Conservation (phyloP, 2,113 vertebrate species). For the Loxodonta africana region DNA sequence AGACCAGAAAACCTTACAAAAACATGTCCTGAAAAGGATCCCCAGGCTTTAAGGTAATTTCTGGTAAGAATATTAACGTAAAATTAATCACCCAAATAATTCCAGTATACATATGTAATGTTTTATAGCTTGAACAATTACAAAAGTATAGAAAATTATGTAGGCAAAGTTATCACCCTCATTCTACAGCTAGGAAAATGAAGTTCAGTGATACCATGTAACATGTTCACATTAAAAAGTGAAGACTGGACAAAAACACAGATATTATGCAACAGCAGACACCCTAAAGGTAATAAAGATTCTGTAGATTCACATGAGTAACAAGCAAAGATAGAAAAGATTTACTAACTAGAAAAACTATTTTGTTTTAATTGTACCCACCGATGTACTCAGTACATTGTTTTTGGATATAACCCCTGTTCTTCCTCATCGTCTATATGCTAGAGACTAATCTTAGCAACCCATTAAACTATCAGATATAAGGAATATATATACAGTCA, state of each 20-base stretch:
- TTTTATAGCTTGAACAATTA: conserved; percentile 19
- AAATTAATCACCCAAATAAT: not conserved
- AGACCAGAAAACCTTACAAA: conserved; percentile 24
- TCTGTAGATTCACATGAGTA: not conserved
- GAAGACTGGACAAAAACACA: not conserved
- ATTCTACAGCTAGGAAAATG: not conserved
- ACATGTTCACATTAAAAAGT: not conserved
- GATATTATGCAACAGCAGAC: not conserved
- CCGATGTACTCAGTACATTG: not conserved
- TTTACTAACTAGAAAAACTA: not conserved
- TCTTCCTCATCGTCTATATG: not conserved
- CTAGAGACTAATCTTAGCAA: not conserved
- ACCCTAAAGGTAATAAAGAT: not conserved
- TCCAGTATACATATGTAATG: not conserved
- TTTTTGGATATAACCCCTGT: not conserved
- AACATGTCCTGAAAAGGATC: not conserved
- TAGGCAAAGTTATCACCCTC: not conserved
- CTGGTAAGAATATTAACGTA: not conserved
- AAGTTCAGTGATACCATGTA: not conserved
- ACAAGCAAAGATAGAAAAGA: not conserved
- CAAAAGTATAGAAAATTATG: not conserved
- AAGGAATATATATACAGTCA: not conserved
- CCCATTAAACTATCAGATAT: not conserved
- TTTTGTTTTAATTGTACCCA: not conserved
- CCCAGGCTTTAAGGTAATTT: conserved; percentile 4